Evolutionary conservation across 2,113 vertebrate genomes (phyloP).

Genomic region (Leuciscus idus): DNA sequence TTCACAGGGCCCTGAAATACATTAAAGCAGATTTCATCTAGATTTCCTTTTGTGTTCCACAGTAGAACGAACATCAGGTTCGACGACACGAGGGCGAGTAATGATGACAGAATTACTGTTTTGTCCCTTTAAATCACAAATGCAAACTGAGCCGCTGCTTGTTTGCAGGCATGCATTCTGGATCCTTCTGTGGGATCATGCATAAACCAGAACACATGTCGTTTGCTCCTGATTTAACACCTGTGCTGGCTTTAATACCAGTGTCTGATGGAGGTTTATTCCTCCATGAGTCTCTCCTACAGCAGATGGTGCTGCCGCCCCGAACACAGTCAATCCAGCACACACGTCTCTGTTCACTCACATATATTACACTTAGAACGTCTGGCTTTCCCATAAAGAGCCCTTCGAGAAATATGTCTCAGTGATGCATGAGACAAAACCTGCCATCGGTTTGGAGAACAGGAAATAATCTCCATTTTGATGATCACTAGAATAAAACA

Average conservation of each 20-base stretch:
- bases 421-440: too few species aligned
- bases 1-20: neutral
- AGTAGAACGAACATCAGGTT: neutral
- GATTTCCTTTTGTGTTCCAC: neutral
- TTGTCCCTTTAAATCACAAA: too few species aligned
- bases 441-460: too few species aligned
- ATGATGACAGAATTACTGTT: too few species aligned
- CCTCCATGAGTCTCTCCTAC: slow-evolving; percentile 24
- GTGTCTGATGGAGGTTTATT: neutral
- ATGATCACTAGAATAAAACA: too few species aligned
- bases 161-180: too few species aligned
- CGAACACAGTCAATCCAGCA: neutral
- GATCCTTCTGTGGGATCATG: neutral
- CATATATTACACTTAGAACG: neutral
- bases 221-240: neutral
- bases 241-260: neutral
- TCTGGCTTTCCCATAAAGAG: neutral
- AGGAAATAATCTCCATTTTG: too few species aligned
- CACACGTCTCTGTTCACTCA: neutral
- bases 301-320: slow-evolving; percentile 68
- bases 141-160: too few species aligned
- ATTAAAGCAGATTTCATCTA: neutral
- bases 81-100: too few species aligned
- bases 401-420: too few species aligned
- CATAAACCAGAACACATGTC: neutral